Conservation (phyloP, 2,113 vertebrate genomes). For the Macrotus californicus region DNA sequence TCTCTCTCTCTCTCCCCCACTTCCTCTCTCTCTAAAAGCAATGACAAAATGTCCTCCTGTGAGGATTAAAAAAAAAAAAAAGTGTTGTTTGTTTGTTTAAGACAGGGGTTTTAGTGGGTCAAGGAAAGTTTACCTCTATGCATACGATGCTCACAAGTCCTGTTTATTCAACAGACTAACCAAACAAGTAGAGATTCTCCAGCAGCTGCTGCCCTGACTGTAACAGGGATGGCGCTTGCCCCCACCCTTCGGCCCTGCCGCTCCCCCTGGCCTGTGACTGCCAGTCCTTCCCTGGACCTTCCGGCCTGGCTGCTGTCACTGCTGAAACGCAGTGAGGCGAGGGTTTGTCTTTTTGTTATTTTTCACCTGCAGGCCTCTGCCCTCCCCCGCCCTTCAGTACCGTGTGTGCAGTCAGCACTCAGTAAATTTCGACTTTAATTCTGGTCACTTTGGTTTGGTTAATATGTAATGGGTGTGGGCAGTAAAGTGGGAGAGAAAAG, state of each 20-base stretch:
- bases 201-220: background rate
- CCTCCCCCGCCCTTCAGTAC: background rate
- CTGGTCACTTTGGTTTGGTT: background rate
- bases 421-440: background rate
- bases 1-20: too few relatives aligned
- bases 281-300: background rate
- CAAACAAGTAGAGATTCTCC: background rate
- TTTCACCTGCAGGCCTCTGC: background rate
- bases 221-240: background rate
- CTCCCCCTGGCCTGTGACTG: background rate
- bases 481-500: background rate
- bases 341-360: background rate
- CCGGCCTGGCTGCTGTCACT: background rate
- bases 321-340: background rate
- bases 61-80: too few relatives aligned
- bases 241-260: background rate
- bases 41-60: too few relatives aligned
- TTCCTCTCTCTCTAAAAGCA: too few relatives aligned
- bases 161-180: background rate
- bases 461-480: background rate
- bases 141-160: background rate
- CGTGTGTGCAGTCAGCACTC: background rate
- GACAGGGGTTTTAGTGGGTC: background rate
- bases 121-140: background rate
- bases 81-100: constrained; percentile 5